Evolutionary conservation across 2,113 vertebrate genomes (phyloP).

Genomic region (Podarcis muralis): DNA sequence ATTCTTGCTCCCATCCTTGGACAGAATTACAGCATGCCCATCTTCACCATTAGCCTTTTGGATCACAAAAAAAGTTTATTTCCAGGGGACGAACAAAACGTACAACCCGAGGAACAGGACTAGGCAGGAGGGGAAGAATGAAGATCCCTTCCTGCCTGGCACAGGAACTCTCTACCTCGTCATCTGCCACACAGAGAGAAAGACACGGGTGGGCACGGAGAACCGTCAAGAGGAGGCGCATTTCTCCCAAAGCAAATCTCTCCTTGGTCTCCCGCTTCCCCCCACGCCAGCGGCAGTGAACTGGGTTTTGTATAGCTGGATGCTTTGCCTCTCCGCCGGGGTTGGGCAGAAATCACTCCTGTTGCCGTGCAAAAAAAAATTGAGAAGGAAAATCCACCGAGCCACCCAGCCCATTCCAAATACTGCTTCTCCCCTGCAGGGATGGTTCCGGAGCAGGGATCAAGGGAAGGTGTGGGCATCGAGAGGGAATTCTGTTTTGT

Average conservation of each 20-base stretch:
- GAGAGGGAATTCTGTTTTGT: constrained; percentile 60
- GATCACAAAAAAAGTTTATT: constrained; percentile 6
- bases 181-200: constrained; percentile 52
- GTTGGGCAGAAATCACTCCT: not conserved
- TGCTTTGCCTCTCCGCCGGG: not conserved
- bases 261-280: not conserved
- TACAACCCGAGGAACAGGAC: not conserved
- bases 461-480: not conserved
- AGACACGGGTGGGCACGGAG: constrained; percentile 37
- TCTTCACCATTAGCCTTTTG: constrained; percentile 59
- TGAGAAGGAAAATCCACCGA: constrained; percentile 48
- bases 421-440: not conserved
- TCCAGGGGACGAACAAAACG: not conserved
- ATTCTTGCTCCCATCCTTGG: constrained; percentile 35
- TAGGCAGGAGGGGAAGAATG: constrained; percentile 11
- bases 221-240: not conserved
- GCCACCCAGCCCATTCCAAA: not conserved
- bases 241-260: not conserved
- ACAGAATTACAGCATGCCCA: constrained; percentile 60
- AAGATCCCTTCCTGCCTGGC: not conserved
- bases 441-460: not conserved
- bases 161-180: constrained; percentile 55
- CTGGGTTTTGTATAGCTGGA: constrained; percentile 27
- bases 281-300: constrained; percentile 32
- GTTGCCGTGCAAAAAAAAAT: constrained; percentile 46